A percentile compares a stretch with the other conserved stretches of the same genome.
phyloP scores from a whole-genome alignment of 2,888 invertebrate species.

The Camponotus fellah region DNA sequence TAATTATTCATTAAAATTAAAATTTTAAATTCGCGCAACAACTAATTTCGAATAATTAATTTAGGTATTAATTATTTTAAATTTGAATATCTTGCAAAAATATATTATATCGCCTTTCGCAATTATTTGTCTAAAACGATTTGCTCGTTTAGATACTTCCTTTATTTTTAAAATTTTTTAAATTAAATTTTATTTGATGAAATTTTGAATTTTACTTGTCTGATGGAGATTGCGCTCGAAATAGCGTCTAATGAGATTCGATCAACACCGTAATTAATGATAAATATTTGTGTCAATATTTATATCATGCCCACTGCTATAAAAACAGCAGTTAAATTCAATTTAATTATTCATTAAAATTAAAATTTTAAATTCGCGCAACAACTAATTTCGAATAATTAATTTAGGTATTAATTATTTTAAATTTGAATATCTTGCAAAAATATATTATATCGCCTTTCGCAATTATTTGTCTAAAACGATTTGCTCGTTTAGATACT shows the following conservation, averaged over 20 bases:
- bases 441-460: not conserved
- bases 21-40: not conserved
- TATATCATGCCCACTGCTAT: not conserved
- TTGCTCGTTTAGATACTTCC: not conserved
- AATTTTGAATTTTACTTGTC: not conserved
- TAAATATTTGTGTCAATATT: not conserved
- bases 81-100: not conserved
- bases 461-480: not conserved
- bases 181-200: no score
- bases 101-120: not conserved
- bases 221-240: slow-evolving; percentile 20
- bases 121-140: no score
- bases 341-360: slow-evolving; percentile 13
- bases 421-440: not conserved
- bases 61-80: not conserved
- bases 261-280: slow-evolving; percentile 43
- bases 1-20: slow-evolving; percentile 1
- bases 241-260: slow-evolving; percentile 30
- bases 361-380: not conserved
- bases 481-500: not conserved
- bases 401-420: not conserved
- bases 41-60: slow-evolving; percentile 3
- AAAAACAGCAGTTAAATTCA: not conserved
- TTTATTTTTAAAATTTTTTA: no score
- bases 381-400: not conserved